These are phyloP conservation scores for Carpatolechia fugitivella DNA, from an alignment of 2,888 invertebrate species.

Conservation along the genomic window DNA sequence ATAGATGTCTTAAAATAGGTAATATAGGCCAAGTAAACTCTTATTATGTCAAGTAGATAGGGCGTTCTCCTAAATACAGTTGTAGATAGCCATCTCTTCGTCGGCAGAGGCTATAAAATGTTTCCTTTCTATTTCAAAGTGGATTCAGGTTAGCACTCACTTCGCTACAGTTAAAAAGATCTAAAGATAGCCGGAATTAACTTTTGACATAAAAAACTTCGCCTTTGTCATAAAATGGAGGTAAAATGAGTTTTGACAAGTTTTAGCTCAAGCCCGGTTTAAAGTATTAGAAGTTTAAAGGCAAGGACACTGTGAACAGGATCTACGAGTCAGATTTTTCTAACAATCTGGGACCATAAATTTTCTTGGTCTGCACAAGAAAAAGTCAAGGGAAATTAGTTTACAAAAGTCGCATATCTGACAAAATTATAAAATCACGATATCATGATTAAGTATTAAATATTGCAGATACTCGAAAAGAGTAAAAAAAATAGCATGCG, in stretches of 20 bases:
- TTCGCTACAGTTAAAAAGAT: constrained; percentile 12
- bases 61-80: not conserved
- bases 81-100: constrained; percentile 1
- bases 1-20: not conserved
- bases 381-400: too few relatives aligned
- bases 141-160: constrained; percentile 11
- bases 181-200: constrained; percentile 14
- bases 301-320: not conserved
- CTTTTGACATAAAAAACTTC: constrained; percentile 21
- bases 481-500: too few relatives aligned
- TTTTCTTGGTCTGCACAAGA: not conserved
- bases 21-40: not conserved
- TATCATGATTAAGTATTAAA: too few relatives aligned
- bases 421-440: too few relatives aligned
- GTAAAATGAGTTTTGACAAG: constrained; percentile 16
- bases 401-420: not conserved
- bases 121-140: constrained; percentile 8
- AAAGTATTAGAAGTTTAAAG: constrained; percentile 3
- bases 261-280: constrained; percentile 10
- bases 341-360: not conserved
- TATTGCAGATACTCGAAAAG: too few relatives aligned
- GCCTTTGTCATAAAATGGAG: constrained; percentile 18
- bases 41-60: constrained; percentile 2
- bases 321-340: not conserved
- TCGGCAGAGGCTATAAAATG: not conserved